These are phyloP conservation scores for Achroia grisella DNA, from an alignment of 1,140 invertebrate genomes.

Conservation along the genomic window DNA sequence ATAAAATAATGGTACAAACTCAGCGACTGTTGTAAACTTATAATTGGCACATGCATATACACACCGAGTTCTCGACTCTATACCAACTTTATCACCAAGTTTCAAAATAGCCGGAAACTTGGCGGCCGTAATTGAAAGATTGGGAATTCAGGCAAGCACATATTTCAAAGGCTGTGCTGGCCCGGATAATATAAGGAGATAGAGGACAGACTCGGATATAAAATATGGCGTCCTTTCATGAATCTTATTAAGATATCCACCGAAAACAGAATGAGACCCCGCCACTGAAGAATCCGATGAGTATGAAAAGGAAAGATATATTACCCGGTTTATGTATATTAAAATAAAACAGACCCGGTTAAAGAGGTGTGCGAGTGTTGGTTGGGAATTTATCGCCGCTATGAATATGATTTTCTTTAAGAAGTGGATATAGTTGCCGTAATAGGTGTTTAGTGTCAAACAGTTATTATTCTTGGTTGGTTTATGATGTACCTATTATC, in stretches of 20 bases:
- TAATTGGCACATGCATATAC: background rate
- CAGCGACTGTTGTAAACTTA: background rate
- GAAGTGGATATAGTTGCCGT: constrained; percentile 53
- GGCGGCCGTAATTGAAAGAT: constrained; percentile 70
- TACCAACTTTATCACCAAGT: constrained; percentile 25
- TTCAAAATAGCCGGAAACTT: constrained; percentile 50
- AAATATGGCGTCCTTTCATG: constrained; percentile 82
- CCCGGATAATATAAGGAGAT: constrained; percentile 75
- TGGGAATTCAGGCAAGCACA: constrained; percentile 69
- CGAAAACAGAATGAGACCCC: constrained; percentile 55
- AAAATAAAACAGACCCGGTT: constrained; percentile 67
- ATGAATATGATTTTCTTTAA: constrained; percentile 72
- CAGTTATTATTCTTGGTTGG: constrained; percentile 2
- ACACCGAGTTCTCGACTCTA: background rate
- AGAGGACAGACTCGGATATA: constrained; percentile 77
- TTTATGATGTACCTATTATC: background rate
- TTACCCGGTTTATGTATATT: constrained; percentile 67
- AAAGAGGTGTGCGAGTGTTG: constrained; percentile 56
- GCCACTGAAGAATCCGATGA: constrained; percentile 5
- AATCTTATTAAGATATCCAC: constrained; percentile 83
- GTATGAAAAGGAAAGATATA: constrained; percentile 21
- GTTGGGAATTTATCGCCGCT: constrained; percentile 56
- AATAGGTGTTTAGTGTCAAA: constrained; percentile 53
- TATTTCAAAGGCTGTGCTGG: constrained; percentile 68
- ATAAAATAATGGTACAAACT: no score